Evolutionary conservation across 64 coral and sea anemone species (phyloP), one percentile per base, ranked within the genome.

Genomic region (Catalaphyllia jardinei): DNA sequence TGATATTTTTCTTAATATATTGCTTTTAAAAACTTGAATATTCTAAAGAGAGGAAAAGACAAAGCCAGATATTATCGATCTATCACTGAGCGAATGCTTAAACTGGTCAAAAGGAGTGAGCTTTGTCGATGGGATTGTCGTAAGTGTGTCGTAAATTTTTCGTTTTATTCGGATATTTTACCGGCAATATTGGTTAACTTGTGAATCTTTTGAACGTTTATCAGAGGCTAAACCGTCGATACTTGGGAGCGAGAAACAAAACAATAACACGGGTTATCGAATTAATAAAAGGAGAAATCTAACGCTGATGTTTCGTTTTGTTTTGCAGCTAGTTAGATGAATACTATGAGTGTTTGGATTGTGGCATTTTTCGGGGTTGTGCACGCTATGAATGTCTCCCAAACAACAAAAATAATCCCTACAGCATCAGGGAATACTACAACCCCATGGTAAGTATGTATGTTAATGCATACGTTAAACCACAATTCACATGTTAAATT

Each of bases 281-380:
- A 27, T 27, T 25, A 54, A n/a, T 12, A 13, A 9, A 38, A 10
- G 65, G 20, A 18, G 13, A 3, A 30, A 31, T 17, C 22, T 27
- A 11, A 27, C 65, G 42, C 19, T 61, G 30, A 61, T 61, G 17
- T 62, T 20, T 20, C 29, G 8, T 67, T 65, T 39, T 24, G n/a
- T 29, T 83, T 42, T 83, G 35, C 31, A 80, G 52, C 19, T 83
- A 15, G 20, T 49, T 35, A 29, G 81, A 71, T 85, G 62, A 51
- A 7, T 11, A 64, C 22, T 8, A 52, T 72, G 22, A 28, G 5
- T 71, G 12, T 52, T 20, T 85, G 62, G 81, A 71, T 85, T 2
- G 20, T 85, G 6, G 31, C 63, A 11, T 24, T 85, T 85, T 35
- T 85, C 18, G 33, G 29, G 13, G 81, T 71, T 69, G 63, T 51